phyloP scores from a whole-genome alignment of 1,140 invertebrate species.

The Drosophila tsacasi region DNA sequence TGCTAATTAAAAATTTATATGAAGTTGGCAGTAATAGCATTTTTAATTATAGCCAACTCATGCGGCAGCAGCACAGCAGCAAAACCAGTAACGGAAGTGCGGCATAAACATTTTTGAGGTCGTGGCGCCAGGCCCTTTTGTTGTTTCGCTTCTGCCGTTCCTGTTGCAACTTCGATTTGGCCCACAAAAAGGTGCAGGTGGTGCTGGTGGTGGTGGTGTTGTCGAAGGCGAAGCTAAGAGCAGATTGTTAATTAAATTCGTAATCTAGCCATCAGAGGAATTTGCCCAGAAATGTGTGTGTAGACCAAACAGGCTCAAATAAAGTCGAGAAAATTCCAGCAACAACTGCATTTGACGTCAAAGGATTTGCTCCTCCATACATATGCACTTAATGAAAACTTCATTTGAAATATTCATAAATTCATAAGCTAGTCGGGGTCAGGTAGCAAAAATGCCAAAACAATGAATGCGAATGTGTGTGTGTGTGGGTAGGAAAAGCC shows the following conservation, averaged over 20 bases:
- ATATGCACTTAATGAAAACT: constrained; percentile 35
- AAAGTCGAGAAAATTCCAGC: constrained; percentile 24
- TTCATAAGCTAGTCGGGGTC: constrained; percentile 23
- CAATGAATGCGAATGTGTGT: constrained; percentile 6
- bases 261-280: constrained; percentile 35
- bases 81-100: constrained; percentile 68
- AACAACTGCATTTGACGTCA: constrained; percentile 40
- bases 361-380: constrained; percentile 24
- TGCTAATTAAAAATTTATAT: constrained; percentile 85
- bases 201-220: background rate
- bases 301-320: constrained; percentile 17
- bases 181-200: constrained; percentile 27
- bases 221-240: constrained; percentile 10
- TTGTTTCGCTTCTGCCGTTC: constrained; percentile 38
- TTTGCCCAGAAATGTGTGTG: constrained; percentile 25
- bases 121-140: constrained; percentile 74
- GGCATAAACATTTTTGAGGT: constrained; percentile 80
- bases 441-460: constrained; percentile 25
- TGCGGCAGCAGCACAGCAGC: constrained; percentile 60
- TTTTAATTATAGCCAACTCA: constrained; percentile 84
- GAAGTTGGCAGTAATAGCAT: constrained; percentile 84
- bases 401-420: constrained; percentile 50
- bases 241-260: constrained; percentile 49
- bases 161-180: constrained; percentile 50
- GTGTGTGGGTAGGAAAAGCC: constrained; percentile 15